Conservation (phyloP, 1,140 invertebrate genomes). For the Harlomillsia oculata region DNA sequence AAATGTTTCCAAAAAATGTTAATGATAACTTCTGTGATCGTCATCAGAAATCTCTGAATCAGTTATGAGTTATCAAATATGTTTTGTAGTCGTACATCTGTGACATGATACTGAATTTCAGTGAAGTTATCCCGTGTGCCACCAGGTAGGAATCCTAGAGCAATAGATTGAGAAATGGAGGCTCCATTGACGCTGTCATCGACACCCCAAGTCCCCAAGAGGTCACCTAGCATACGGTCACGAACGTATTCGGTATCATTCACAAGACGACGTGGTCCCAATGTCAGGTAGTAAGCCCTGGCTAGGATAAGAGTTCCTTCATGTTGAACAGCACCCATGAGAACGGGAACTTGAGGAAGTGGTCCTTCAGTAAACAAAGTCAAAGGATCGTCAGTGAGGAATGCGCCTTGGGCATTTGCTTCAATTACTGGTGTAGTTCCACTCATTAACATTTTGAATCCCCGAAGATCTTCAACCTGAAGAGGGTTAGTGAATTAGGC, state of each 20-base stretch:
- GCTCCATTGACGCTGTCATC: not conserved
- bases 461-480: too few species aligned
- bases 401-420: constrained; percentile 19
- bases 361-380: constrained; percentile 15
- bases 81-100: too few species aligned
- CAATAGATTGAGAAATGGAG: constrained; percentile 5
- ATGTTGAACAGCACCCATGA: constrained; percentile 25
- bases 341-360: constrained; percentile 12
- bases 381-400: constrained; percentile 24
- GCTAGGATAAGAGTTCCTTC: constrained; percentile 20
- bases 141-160: constrained; percentile 10
- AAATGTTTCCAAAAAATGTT: too few species aligned
- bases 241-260: constrained; percentile 18
- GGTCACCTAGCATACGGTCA: constrained; percentile 12
- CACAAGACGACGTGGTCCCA: constrained; percentile 6
- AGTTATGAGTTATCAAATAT: too few species aligned
- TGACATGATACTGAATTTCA: too few species aligned
- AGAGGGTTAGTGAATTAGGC: too few species aligned
- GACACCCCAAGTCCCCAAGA: constrained; percentile 4
- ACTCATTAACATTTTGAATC: not conserved
- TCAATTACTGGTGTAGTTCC: constrained; percentile 18
- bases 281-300: not conserved
- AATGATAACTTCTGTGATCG: too few species aligned
- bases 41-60: too few species aligned
- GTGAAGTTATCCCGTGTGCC: constrained; percentile 6